Percentiles rank a stretch among this genome's conserved stretches.
Evolutionary conservation across 1,140 invertebrate species (phyloP).

Genomic region (Dolichoris vasculosae): DNA sequence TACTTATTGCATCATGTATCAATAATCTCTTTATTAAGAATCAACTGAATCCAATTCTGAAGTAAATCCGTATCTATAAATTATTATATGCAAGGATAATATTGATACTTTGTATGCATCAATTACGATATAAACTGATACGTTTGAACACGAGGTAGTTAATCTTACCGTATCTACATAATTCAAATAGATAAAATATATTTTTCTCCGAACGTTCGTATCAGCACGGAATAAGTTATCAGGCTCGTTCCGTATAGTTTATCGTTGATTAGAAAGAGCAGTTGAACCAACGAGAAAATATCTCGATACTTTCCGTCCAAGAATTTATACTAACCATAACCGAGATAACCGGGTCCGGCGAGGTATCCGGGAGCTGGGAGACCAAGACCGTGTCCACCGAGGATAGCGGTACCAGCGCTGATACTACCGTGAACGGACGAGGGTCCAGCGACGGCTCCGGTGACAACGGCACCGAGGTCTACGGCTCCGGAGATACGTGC

Average conservation of each 20-base stretch:
- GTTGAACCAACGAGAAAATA: not conserved
- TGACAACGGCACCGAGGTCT: constrained; percentile 69
- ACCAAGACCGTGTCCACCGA: constrained; percentile 52
- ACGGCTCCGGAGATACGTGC: constrained; percentile 70
- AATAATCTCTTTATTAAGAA: not conserved
- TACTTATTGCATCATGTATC: not conserved
- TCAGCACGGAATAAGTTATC: not conserved
- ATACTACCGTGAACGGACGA: constrained; percentile 69
- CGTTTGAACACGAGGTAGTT: not conserved
- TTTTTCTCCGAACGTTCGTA: not conserved
- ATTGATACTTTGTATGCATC: no score
- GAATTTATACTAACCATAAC: not conserved
- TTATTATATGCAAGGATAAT: not conserved
- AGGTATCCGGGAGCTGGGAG: not conserved
- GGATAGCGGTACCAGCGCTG: constrained; percentile 61
- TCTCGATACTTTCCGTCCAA: not conserved
- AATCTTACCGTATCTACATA: not conserved
- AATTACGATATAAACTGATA: not conserved
- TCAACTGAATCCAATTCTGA: not conserved
- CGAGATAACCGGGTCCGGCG: not conserved
- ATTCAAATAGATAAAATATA: not conserved
- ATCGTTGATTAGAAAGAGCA: not conserved
- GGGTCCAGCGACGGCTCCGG: constrained; percentile 69
- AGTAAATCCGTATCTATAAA: not conserved
- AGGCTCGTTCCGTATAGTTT: not conserved